phyloP scores from a whole-genome alignment of 2,888 invertebrate genomes.

The Amaurobius ferox region DNA sequence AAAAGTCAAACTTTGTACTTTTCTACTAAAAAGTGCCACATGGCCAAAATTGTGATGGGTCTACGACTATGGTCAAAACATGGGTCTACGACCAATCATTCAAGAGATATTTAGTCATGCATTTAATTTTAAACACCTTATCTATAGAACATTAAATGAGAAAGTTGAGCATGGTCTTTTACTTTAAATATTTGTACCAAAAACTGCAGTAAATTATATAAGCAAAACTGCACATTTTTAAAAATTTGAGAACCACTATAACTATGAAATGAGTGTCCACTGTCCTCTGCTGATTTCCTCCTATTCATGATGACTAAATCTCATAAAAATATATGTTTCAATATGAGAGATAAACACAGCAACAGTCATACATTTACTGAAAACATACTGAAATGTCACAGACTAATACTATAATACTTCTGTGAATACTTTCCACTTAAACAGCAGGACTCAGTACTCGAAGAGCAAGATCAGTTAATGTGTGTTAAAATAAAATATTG shows the following conservation, averaged over 20 bases:
- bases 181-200: not conserved
- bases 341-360: constrained; percentile 2
- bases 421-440: not conserved
- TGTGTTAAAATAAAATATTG: too few species aligned
- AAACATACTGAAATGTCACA: not conserved
- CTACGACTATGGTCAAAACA: too few species aligned
- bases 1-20: too few species aligned
- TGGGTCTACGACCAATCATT: too few species aligned
- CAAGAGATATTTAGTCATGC: too few species aligned
- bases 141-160: too few species aligned
- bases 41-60: too few species aligned
- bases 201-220: not conserved
- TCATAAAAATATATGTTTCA: constrained; percentile 25
- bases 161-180: too few species aligned
- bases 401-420: not conserved
- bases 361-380: not conserved
- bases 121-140: too few species aligned
- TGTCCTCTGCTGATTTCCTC: constrained; percentile 31
- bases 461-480: too few species aligned
- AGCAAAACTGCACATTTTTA: not conserved
- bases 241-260: constrained; percentile 7
- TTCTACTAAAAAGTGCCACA: too few species aligned
- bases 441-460: not conserved
- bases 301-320: not conserved
- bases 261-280: constrained; percentile 22